Base-by-base conservation (phyloP, 2,797 vertebrate genomes). In the Apogon talboti region DNA sequence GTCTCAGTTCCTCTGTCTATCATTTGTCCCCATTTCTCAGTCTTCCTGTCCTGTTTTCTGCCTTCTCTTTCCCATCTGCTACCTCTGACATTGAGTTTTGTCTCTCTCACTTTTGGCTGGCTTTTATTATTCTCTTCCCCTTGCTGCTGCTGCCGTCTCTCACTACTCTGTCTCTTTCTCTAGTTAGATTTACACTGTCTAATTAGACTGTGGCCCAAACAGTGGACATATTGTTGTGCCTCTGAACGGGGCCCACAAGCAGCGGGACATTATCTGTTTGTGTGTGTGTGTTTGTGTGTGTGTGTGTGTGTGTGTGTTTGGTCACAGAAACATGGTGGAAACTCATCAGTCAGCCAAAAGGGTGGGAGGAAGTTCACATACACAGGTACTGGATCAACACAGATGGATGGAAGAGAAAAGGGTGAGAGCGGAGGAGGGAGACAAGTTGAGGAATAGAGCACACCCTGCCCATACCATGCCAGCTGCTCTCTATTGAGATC, bases 161-260 rank as follows among this genome's bases (percentile, higher is more conserved):
- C 51, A 11, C 55, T 41, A 15, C 66, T 48, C 68, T 12, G 61
- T 55, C 19, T 73, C 53, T 68, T 66, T 79, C 70, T 78, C 69
- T 57, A 49, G 61, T 76, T 73, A 89, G 79, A 88, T 91, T 88
- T 89, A 86, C 66, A 60, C 78, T 18, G 73, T 86, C 86, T 87
- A 90, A 89, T 89, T 82, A 90, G 82, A 82, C 66, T 68, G 77
- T 52, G 56, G 75, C 76, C 66, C 78, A 81, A 90, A 90, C 86
- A 87, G 74, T 78, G 78, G 86, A 82, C 79, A 83, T 87, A 87
- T 91, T 90, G 88, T 90, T 83, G 73, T 73, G 55, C 61, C 52
- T 79, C 76, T 76, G 84, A 83, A 84, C 55, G 10, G 53, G 68
- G 69, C 68, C 66, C 77, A 66, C 33, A 38, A 86, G 65, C 86